A percentile compares a stretch with the other conserved stretches of the same genome.
These are phyloP conservation scores for Sebastes goodei DNA, from an alignment of 2,797 vertebrate genomes.

Conservation along the genomic window DNA sequence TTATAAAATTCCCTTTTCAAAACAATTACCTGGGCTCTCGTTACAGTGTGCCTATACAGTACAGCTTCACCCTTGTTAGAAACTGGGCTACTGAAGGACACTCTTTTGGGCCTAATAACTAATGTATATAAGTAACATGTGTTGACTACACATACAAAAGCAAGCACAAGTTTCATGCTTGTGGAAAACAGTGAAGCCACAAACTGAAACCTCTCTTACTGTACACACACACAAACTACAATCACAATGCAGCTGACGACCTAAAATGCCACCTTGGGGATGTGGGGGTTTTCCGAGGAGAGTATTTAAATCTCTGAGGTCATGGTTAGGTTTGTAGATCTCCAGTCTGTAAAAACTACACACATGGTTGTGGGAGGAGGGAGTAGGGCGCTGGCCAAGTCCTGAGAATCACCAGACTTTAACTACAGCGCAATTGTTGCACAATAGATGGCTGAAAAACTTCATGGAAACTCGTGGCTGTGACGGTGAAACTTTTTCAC, in stretches of 20 bases:
- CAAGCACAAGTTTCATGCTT: neutral
- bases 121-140: constrained; percentile 20
- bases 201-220: constrained; percentile 12
- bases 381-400: constrained; percentile 28
- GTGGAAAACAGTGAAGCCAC: constrained; percentile 50
- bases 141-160: constrained; percentile 17
- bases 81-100: constrained; percentile 21
- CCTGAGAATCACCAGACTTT: constrained; percentile 43
- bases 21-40: constrained; percentile 76
- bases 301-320: constrained; percentile 70
- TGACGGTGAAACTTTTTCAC: neutral
- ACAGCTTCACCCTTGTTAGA: constrained; percentile 47
- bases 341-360: constrained; percentile 50
- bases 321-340: constrained; percentile 67
- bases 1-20: constrained; percentile 79
- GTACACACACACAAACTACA: constrained; percentile 17
- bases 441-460: constrained; percentile 54
- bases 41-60: constrained; percentile 54
- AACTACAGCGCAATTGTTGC: constrained; percentile 30
- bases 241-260: constrained; percentile 48
- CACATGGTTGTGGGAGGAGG: constrained; percentile 54
- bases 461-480: constrained; percentile 24
- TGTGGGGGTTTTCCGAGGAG: constrained; percentile 66
- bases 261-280: constrained; percentile 51
- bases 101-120: constrained; percentile 54